Base-by-base conservation (phyloP, 2,888 invertebrate species). In the Netelia inedita region DNA sequence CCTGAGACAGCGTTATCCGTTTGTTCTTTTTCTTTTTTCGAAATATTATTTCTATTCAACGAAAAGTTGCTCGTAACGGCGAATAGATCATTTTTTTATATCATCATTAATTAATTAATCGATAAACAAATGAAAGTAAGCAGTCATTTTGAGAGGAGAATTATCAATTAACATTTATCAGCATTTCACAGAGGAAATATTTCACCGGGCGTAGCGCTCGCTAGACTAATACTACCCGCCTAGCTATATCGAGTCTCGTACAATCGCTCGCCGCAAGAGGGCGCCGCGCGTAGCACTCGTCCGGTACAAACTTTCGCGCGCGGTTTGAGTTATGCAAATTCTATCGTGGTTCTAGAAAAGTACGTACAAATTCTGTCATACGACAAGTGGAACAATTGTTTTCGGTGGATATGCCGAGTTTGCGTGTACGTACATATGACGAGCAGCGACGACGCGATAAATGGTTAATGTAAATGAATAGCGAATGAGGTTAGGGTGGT, bases 391-490 rank as follows among this genome's bases (percentile, higher is more conserved):
- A 21, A 76, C 80, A 80, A 83, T 83, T 75, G 80, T 84, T 84
- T 81, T 84, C 16, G 35, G 16, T 53, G 21, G 14, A 53, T 16
- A 53, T 16, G n/a, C 53, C 65, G 53, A 35, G 11, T 23, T 79
- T 46, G 14, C 14, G 28, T 41, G 16, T 11, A 53, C 14, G n/a
- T 8, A 53, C 28, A 23, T 59, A 72, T 72, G 55, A 9, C 61
- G 9, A 57, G 16, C 16, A 57, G 66, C 46, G 79, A 61, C 71
- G 85, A 74, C 63, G 57, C 59, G 80, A 82, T 79, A 72, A 85
- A 85, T 82, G 82, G 74, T 82, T 75, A 79, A 85, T 79, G 79
- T 72, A 71, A 74, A 85, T 75, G 79, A 82, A 82, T 71, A 68
- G 85, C 59, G 71, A 82, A 79, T 75, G 81, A 65, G 84, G 75